Evolutionary conservation across 35 echinoderm and acorn worm genomes (phyloP).

Genomic region (Heliocidaris erythrogramma): DNA sequence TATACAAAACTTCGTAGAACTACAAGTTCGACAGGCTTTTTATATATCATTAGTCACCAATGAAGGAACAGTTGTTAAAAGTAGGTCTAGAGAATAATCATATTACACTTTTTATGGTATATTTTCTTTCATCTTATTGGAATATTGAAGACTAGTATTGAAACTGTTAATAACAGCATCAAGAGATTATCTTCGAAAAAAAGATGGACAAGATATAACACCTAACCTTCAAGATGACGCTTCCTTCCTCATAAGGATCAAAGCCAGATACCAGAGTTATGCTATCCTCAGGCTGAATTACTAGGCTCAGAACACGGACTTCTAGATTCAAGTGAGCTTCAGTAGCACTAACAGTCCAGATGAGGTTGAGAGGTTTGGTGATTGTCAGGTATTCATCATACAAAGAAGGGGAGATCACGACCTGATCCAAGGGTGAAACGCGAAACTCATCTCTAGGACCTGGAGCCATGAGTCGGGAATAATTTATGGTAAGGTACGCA

Average conservation of each 20-base stretch:
- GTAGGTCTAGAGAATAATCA: no score
- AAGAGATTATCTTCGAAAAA: no score
- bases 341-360: neutral
- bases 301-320: neutral
- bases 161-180: no score
- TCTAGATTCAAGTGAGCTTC: neutral
- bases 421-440: neutral
- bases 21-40: no score
- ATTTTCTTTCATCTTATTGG: no score
- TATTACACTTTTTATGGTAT: no score
- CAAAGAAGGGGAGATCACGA: neutral
- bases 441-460: neutral
- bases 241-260: neutral
- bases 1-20: no score
- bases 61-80: no score
- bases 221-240: neutral
- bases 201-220: neutral
- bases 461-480: neutral
- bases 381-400: neutral
- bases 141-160: no score
- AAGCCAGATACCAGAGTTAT: neutral
- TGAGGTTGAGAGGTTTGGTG: neutral
- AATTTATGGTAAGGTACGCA: no score
- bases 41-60: no score
- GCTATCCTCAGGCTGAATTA: neutral